Evolutionary conservation across 2,113 vertebrate genomes (phyloP), one percentile per base, ranked within the genome.

Genomic region (Thermophis baileyi): DNA sequence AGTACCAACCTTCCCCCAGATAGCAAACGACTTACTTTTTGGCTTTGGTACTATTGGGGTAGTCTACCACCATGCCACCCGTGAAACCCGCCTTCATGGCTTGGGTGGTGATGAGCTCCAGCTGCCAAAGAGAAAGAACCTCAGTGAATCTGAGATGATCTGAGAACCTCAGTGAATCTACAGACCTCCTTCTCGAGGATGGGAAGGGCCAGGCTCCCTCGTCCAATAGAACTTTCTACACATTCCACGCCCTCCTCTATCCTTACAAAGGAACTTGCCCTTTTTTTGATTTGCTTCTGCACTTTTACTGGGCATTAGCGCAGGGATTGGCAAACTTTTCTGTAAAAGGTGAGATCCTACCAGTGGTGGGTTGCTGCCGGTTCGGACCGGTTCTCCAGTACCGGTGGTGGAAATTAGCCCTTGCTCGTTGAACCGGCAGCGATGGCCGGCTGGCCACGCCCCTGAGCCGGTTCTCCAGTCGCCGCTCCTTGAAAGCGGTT

Each of bases 61-160:
- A 99, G 96, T 99, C 99, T n/a, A 99, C 98, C 93, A 99, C 99
- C 98, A 99, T 98, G 1, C 99, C 99, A 1, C 99, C 99, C 0
- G 98, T 98, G 96, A 99, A 99, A 69, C 99, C 99, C 1, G 99
- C 99, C 95, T 95, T 98, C 97, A 99, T 99, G 54, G 99, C 99
- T 94, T 99, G 99, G 2, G 98, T 91, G 0, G 99, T 99, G 94
- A 99, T 99, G 93, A 99, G 97, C 95, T 99, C 99, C 95, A 99
- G 94, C 99, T 99, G 95, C 30, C 86, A 85, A 85, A 53, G 12
- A 94, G 40, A 63, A 46, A 86, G 14, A 87, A n/a, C 53, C 1
- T 9, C 11, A 20, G 18, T 54, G 53, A 5, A 54, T 54, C 53
- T 54, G 16, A 54, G 25, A 30, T 18, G 46, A 5, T 46, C 47